A percentile compares a stretch with the other conserved stretches of the same genome.
phyloP scores from a whole-genome alignment of 1,140 invertebrate genomes.

The Drosophila parabipectinata region DNA sequence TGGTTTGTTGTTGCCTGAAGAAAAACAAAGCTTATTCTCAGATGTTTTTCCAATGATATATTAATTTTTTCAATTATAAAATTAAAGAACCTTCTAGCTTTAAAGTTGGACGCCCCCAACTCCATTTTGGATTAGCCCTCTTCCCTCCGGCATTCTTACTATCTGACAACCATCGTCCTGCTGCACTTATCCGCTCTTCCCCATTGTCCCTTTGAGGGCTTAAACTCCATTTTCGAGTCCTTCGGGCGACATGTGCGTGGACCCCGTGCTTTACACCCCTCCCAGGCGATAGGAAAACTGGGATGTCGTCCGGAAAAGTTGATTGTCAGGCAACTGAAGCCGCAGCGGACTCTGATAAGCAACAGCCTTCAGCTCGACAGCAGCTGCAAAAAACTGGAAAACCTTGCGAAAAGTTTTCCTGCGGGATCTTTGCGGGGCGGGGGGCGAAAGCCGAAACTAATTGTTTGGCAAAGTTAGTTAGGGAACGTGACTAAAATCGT shows the following conservation, averaged over 20 bases:
- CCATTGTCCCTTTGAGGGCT: constrained; percentile 32
- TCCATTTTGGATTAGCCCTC: not conserved
- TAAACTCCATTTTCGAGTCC: constrained; percentile 39
- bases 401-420: constrained; percentile 55
- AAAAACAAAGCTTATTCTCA: not conserved
- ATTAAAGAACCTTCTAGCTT: not conserved
- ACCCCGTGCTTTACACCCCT: constrained; percentile 24
- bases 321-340: constrained; percentile 28
- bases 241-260: constrained; percentile 41
- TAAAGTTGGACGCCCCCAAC: not conserved
- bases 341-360: constrained; percentile 48
- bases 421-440: not conserved
- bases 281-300: constrained; percentile 31
- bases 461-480: constrained; percentile 74
- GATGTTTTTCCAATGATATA: not conserved
- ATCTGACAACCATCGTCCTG: constrained; percentile 42
- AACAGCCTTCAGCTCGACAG: constrained; percentile 37
- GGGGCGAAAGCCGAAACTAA: constrained; percentile 59
- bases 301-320: constrained; percentile 3
- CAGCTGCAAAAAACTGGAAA: constrained; percentile 45
- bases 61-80: not conserved
- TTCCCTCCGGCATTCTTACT: not conserved
- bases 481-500: constrained; percentile 71
- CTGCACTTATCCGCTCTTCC: constrained; percentile 50
- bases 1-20: not conserved